These are phyloP conservation scores for Sphinx pinastri DNA, from an alignment of 2,888 invertebrate genomes.

Conservation along the genomic window DNA sequence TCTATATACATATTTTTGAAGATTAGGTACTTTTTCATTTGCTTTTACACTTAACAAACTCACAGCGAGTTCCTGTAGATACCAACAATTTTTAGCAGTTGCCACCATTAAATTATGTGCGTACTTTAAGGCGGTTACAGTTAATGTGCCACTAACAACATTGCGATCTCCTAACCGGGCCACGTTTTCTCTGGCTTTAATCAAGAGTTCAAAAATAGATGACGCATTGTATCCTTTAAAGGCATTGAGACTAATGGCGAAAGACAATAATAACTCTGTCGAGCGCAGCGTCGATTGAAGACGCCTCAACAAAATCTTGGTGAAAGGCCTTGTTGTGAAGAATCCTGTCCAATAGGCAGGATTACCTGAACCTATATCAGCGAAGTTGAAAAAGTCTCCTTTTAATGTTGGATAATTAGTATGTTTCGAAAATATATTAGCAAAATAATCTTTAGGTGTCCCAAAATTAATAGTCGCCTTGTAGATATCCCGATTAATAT, in stretches of 20 bases:
- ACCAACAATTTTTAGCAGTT: constrained; percentile 70
- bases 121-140: constrained; percentile 93
- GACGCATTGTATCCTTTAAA: constrained; percentile 81
- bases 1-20: constrained; percentile 70
- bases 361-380: constrained; percentile 92
- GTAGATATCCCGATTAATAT: constrained; percentile 87
- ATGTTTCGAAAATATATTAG: constrained; percentile 85
- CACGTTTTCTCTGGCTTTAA: constrained; percentile 89
- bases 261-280: constrained; percentile 92
- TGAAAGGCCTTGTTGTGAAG: constrained; percentile 93
- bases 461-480: constrained; percentile 92
- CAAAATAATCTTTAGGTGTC: constrained; percentile 95
- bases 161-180: constrained; percentile 98
- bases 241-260: constrained; percentile 87
- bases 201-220: constrained; percentile 74
- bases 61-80: constrained; percentile 66
- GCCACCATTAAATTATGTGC: constrained; percentile 86
- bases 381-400: constrained; percentile 98
- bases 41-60: constrained; percentile 88
- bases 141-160: constrained; percentile 97
- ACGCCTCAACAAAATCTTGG: constrained; percentile 92
- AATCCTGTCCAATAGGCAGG: constrained; percentile 99
- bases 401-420: constrained; percentile 87
- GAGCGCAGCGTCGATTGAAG: constrained; percentile 91
- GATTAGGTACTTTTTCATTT: constrained; percentile 86